phyloP scores from a whole-genome alignment of 2,888 invertebrate species.

The Nudaria mundana region DNA sequence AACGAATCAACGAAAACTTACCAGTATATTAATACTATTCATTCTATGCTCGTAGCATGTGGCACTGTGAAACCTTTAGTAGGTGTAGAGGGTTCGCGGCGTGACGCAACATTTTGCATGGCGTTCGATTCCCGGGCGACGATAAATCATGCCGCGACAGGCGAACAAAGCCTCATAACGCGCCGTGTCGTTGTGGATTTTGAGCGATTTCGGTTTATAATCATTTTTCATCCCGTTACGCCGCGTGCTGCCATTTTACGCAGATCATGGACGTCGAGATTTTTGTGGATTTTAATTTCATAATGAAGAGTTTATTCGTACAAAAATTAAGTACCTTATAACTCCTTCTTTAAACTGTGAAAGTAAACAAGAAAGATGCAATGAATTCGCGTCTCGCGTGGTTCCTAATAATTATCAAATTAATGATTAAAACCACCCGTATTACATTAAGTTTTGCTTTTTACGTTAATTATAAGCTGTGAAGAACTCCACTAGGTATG shows the following conservation, averaged over 20 bases:
- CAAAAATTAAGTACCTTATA: too few relatives aligned
- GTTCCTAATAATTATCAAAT: too few relatives aligned
- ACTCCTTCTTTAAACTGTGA: too few relatives aligned
- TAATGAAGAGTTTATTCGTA: too few relatives aligned
- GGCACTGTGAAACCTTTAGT: conserved; percentile 23
- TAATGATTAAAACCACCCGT: too few relatives aligned
- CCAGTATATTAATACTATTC: conserved; percentile 15
- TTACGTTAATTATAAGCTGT: too few relatives aligned
- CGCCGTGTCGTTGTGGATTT: conserved; percentile 77
- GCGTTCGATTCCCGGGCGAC: conserved; percentile 55
- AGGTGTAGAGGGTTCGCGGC: conserved; percentile 41
- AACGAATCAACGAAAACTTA: conserved; percentile 8
- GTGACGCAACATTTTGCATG: conserved; percentile 78
- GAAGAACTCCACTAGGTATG: too few relatives aligned
- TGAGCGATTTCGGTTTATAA: conserved; percentile 73
- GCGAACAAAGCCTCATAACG: conserved; percentile 77
- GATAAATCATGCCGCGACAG: conserved; percentile 69
- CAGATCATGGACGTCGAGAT: conserved; percentile 50
- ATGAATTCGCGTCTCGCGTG: too few relatives aligned
- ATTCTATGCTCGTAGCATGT: conserved; percentile 35
- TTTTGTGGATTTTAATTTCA: conserved; percentile 18
- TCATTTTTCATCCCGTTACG: conserved; percentile 67
- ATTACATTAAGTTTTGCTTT: too few relatives aligned
- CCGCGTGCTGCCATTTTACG: conserved; percentile 56
- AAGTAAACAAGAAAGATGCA: too few relatives aligned